Percentiles rank a stretch among this genome's conserved stretches.
Conservation (phyloP, 2,888 invertebrate genomes). For the Lasioglossum leucozonium region DNA sequence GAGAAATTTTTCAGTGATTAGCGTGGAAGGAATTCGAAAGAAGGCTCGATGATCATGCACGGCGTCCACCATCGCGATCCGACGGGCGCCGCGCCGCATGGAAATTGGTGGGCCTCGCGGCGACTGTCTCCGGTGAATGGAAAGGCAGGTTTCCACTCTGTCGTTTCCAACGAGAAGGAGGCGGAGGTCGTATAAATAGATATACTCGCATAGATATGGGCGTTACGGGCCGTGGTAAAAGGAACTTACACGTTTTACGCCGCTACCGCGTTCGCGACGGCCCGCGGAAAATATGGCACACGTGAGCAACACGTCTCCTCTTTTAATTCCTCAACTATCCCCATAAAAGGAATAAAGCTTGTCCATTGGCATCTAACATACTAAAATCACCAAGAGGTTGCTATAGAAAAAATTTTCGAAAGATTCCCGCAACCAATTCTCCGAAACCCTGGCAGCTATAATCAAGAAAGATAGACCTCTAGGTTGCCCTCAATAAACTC, state of each 20-base stretch:
- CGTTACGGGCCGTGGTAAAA: constrained; percentile 38
- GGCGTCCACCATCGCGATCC: constrained; percentile 10
- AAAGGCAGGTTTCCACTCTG: constrained; percentile 36
- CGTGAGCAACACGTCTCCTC: background rate
- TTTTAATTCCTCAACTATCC: constrained; percentile 19
- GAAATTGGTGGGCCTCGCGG: constrained; percentile 19
- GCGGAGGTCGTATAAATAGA: constrained; percentile 56
- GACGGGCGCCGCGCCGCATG: constrained; percentile 20
- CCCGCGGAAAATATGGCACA: constrained; percentile 25
- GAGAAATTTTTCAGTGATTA: background rate
- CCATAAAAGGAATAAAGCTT: background rate
- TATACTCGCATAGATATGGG: constrained; percentile 49
- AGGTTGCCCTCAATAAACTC: background rate
- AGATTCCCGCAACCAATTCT: background rate
- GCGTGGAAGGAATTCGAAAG: background rate
- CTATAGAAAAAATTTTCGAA: background rate
- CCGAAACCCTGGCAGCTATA: background rate
- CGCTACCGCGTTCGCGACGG: constrained; percentile 20
- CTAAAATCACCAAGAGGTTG: no score
- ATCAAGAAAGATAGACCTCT: background rate
- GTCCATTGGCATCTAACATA: no score
- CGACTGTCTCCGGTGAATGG: constrained; percentile 34
- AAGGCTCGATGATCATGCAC: background rate
- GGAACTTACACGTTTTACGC: constrained; percentile 47
- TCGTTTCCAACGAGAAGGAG: constrained; percentile 13